phyloP scores from a whole-genome alignment of 2,797 vertebrate genomes.

The Psittacula echo region DNA sequence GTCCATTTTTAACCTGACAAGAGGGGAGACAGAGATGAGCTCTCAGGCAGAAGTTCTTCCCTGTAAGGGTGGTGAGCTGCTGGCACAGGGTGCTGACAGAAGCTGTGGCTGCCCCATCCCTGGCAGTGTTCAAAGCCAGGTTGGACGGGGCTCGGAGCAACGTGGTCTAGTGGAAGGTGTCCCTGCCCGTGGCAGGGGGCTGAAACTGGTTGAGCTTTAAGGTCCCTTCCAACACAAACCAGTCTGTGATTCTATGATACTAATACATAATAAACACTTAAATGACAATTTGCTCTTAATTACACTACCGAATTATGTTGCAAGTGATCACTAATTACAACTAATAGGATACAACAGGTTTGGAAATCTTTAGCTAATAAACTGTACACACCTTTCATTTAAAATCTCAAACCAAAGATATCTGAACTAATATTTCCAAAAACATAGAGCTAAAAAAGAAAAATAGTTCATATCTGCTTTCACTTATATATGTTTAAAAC shows the following conservation, averaged over 20 bases:
- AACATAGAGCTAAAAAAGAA: not conserved
- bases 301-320: not conserved
- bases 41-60: no score
- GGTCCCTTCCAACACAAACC: not conserved
- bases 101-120: no score
- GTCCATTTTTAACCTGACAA: no score
- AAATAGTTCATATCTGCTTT: not conserved
- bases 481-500: not conserved
- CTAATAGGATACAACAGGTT: not conserved
- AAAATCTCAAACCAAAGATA: not conserved
- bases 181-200: no score
- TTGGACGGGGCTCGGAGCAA: no score
- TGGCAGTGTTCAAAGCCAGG: no score
- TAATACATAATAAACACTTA: not conserved
- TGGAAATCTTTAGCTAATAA: not conserved
- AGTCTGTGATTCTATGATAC: not conserved
- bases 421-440: not conserved
- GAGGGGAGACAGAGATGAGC: no score
- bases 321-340: not conserved
- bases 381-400: not conserved
- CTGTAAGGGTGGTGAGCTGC: no score
- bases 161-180: no score
- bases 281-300: not conserved
- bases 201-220: no score
- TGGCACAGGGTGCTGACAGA: no score